These are phyloP conservation scores for Agriopis aurantiaria DNA, from an alignment of 2,888 invertebrate genomes.

Conservation along the genomic window DNA sequence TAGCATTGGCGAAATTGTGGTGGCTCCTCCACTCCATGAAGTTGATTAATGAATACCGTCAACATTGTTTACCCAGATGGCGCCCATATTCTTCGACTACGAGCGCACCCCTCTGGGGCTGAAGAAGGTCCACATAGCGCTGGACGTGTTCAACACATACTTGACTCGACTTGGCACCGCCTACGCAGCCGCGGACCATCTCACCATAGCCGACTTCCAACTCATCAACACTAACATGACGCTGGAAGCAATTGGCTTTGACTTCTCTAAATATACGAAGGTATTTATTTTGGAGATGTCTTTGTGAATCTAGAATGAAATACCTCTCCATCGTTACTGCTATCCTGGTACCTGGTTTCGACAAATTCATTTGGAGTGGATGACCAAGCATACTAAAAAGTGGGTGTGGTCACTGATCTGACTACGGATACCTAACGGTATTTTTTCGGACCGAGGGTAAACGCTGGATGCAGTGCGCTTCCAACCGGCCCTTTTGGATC, in stretches of 20 bases:
- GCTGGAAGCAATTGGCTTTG: conserved; percentile 71
- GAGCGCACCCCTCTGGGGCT: conserved; percentile 88
- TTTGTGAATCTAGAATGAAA: neutral
- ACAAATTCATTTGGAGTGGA: no score
- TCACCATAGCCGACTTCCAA: conserved; percentile 92
- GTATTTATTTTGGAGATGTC: neutral
- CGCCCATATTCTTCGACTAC: conserved; percentile 92
- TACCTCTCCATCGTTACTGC: no score
- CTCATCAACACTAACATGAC: conserved; percentile 90
- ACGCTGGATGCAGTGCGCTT: no score
- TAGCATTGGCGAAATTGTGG: no score
- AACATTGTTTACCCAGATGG: conserved; percentile 83
- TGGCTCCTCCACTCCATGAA: no score
- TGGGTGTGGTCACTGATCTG: no score
- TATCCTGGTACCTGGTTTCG: no score
- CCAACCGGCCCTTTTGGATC: no score
- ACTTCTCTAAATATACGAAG: conserved; percentile 45
- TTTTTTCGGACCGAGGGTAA: no score
- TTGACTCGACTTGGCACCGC: conserved; percentile 62
- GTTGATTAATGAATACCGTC: no score
- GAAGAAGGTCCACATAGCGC: conserved; percentile 84
- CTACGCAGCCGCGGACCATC: conserved; percentile 49
- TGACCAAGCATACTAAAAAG: no score
- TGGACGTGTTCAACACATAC: conserved; percentile 88
- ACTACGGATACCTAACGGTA: no score